Conservation (phyloP, 64 coral and sea anemone species). For the Actinia tenebrosa region DNA sequence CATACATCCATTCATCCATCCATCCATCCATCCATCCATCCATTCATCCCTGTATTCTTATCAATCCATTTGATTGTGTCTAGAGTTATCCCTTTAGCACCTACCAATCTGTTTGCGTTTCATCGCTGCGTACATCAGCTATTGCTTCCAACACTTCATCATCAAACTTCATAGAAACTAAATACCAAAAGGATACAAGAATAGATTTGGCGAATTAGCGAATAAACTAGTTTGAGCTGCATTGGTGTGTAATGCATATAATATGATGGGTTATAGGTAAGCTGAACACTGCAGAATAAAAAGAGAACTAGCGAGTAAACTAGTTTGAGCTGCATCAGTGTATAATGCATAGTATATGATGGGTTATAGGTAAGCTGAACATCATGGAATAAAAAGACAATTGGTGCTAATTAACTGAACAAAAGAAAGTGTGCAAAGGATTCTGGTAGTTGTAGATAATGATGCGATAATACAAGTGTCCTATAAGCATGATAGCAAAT, state of each 20-base stretch:
- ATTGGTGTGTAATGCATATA: background rate
- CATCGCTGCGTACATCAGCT: conserved; percentile 76
- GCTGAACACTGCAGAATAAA: background rate
- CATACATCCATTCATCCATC: background rate
- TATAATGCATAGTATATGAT: no score
- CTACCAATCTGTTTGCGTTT: conserved; percentile 57
- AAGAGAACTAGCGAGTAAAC: background rate
- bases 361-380: no score
- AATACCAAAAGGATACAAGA: background rate
- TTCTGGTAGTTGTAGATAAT: no score
- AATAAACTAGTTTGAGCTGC: background rate
- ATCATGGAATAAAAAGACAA: no score
- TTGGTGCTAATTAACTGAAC: no score
- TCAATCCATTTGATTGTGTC: background rate
- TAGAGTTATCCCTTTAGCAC: background rate
- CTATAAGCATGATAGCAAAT: no score
- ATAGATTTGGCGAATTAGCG: no score
- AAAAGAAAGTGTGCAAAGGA: no score
- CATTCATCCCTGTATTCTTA: background rate
- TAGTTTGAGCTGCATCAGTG: no score
- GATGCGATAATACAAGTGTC: no score
- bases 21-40: no score
- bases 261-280: background rate
- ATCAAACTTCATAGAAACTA: conserved; percentile 72
- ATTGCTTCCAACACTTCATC: conserved; percentile 48